phyloP scores from a whole-genome alignment of 1,140 invertebrate species.

The Drosophila baimaii region DNA sequence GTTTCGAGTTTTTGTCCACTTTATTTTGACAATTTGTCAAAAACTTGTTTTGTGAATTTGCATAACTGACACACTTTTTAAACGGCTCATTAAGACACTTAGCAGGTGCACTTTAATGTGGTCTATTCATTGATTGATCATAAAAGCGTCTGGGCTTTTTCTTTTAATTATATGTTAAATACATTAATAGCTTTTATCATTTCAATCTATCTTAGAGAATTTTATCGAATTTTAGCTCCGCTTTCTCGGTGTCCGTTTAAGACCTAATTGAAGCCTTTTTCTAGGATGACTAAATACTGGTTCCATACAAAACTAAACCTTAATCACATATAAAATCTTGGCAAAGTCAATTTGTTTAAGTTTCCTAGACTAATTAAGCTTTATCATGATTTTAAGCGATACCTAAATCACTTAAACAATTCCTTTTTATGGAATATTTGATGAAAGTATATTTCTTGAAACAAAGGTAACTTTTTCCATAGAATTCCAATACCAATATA shows the following conservation, averaged over 20 bases:
- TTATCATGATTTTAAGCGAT: not conserved
- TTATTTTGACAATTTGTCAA: slow-evolving; percentile 21
- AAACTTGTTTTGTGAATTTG: slow-evolving; percentile 44
- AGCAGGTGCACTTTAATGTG: slow-evolving; percentile 7
- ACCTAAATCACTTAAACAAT: not conserved
- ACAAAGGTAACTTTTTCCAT: not conserved
- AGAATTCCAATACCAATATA: not conserved
- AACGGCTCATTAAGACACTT: slow-evolving; percentile 9
- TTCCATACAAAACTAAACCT: no score
- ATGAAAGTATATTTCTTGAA: no score
- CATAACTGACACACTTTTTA: slow-evolving; percentile 36
- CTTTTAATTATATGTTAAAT: not conserved
- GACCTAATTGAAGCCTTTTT: not conserved
- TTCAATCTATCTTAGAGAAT: no score
- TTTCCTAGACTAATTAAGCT: no score
- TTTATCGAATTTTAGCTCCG: no score
- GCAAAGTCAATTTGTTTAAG: no score
- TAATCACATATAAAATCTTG: no score
- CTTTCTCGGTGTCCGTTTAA: no score
- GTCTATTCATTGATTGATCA: slow-evolving; percentile 6
- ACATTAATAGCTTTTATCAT: not conserved
- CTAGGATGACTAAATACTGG: no score
- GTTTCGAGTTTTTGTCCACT: slow-evolving; percentile 17
- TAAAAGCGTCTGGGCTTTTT: not conserved
- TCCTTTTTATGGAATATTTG: no score